These are phyloP conservation scores for Sciurus carolinensis DNA, from an alignment of 2,797 vertebrate genomes.

Conservation along the genomic window DNA sequence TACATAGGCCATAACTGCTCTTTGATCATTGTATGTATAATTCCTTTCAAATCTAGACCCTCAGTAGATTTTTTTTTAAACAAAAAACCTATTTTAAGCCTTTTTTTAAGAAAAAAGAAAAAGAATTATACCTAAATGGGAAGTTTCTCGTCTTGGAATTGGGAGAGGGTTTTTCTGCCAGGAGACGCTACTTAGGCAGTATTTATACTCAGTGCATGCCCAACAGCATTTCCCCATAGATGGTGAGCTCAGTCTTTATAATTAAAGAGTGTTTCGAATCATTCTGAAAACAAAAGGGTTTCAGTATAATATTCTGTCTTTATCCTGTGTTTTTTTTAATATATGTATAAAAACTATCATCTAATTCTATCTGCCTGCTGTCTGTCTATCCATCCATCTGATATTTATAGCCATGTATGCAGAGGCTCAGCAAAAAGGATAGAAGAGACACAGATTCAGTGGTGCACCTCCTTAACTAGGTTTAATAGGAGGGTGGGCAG, in stretches of 20 bases:
- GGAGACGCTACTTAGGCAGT: not conserved
- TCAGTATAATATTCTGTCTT: slow-evolving; percentile 3
- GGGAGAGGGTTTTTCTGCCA: not conserved
- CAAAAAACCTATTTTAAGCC: not conserved
- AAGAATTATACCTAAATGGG: not conserved
- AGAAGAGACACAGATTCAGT: slow-evolving; percentile 31
- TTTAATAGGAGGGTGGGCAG: slow-evolving; percentile 49
- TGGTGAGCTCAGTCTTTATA: slow-evolving; percentile 43
- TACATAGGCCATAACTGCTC: not conserved
- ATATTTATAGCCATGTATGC: not conserved
- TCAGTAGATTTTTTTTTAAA: not conserved
- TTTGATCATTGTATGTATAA: not conserved
- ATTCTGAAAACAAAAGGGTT: slow-evolving; percentile 62
- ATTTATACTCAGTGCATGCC: not conserved
- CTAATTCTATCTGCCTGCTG: not conserved
- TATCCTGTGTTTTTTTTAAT: not conserved
- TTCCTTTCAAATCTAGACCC: not conserved
- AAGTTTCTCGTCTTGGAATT: slow-evolving; percentile 29
- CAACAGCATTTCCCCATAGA: not conserved
- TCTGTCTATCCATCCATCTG: not conserved
- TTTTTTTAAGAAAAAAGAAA: not conserved
- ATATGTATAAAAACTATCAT: not conserved
- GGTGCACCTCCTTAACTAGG: slow-evolving; percentile 31
- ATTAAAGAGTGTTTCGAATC: slow-evolving; percentile 44
- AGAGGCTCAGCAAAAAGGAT: not conserved